A percentile compares a stretch with the other conserved stretches of the same genome.
Conservation (phyloP, 2,888 invertebrate genomes). For the Chouioia cunea region DNA sequence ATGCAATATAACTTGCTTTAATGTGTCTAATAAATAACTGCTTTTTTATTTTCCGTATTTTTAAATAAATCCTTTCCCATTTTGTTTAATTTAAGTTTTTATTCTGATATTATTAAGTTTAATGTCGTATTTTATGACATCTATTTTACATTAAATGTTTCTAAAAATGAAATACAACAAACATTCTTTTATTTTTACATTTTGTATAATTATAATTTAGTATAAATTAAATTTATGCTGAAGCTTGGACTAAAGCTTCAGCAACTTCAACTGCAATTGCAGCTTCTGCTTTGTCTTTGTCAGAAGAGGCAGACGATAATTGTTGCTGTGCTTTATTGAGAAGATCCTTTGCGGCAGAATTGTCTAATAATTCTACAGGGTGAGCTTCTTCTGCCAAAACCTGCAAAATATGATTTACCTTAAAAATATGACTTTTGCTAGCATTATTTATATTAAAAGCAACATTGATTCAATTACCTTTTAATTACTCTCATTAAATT, state of each 20-base stretch:
- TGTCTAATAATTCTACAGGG: conserved; percentile 85
- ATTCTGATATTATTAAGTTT: conserved; percentile 27
- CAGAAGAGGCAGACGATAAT: conserved; percentile 83
- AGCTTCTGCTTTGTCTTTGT: conserved; percentile 90
- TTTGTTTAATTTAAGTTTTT: conserved; percentile 34
- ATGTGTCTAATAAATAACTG: conserved; percentile 41
- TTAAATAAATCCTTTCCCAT: conserved; percentile 22
- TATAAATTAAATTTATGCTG: conserved; percentile 69
- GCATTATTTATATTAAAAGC: too few species aligned
- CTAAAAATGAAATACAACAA: conserved; percentile 36
- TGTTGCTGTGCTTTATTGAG: conserved; percentile 87
- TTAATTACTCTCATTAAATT: conserved; percentile 1
- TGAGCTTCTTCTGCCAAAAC: conserved; percentile 97
- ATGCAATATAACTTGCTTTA: conserved; percentile 43
- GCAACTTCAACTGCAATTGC: conserved; percentile 94
- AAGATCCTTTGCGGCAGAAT: conserved; percentile 83
- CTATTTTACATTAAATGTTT: conserved; percentile 39
- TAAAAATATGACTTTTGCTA: conserved; percentile 56
- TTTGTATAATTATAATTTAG: conserved; percentile 23
- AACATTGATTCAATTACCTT: too few species aligned
- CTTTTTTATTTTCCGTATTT: conserved; percentile 19
- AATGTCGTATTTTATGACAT: conserved; percentile 28
- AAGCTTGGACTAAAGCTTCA: conserved; percentile 92
- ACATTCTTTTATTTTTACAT: conserved; percentile 29
- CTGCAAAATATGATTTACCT: conserved; percentile 67